Evolutionary conservation across 1,140 invertebrate genomes (phyloP), one percentile per base, ranked within the genome.

Genomic region (Drosophila tropicalis): DNA sequence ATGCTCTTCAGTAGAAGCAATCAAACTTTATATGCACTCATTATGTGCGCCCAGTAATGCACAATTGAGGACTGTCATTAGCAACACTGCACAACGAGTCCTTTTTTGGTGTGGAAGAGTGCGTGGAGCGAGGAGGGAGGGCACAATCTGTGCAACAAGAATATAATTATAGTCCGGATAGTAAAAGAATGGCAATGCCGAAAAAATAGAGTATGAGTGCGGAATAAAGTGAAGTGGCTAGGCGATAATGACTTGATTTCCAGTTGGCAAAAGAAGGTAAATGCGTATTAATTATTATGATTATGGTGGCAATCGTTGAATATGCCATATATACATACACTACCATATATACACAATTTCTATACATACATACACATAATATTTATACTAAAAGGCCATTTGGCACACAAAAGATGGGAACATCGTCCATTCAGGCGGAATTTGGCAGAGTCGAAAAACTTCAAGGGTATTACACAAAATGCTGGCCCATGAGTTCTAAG

Each of bases 221-320:
- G 36, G 36, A 39, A 13, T 13, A 1, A 0, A 13, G 12, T 39
- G 36, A 12, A 83, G 81, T 79, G 76, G 62, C 67, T 67, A 67
- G 73, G 62, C 72, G 80, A 79, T 83, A 83, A 83, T 83, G 80
- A 67, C 80, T 83, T 72, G 72, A 83, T 83, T 82, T 83, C 41
- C 72, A 62, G 51, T 19, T 40, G 67, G 57, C 71, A 64, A 65
- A 81, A 72, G 57, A 69, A 81, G 64, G 77, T 77, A 69, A 66
- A 58, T 74, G 74, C 66, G 64, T 77, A 77, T 81, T 81, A 84
- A 84, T 81, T 77, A 77, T 77, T 81, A 71, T 77, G 70, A 85
- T 84, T 84, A 81, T 77, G 73, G 29, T 68, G 61, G n/a, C 56
- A 66, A 62, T 57, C 68, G 40, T 67, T 41, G 67, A 41, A 55